Percentiles rank a stretch among this genome's conserved stretches.
These are phyloP conservation scores for Rhaphigaster nebulosa DNA, from an alignment of 2,888 invertebrate species.

Conservation along the genomic window DNA sequence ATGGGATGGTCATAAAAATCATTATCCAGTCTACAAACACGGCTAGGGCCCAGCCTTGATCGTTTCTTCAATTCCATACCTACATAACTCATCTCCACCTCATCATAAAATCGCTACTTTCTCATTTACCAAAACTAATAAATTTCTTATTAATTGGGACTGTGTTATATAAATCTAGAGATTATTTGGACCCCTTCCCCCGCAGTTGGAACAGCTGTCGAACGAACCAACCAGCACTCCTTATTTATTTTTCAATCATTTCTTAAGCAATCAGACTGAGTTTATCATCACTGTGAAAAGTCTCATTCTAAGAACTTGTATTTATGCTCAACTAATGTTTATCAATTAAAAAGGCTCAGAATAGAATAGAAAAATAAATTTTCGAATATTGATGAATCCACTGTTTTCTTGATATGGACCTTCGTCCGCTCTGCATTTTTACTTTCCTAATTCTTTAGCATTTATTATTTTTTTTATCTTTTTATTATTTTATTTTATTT, in stretches of 20 bases:
- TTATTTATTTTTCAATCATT: conserved; percentile 15
- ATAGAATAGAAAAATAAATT: background rate
- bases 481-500: too few species aligned
- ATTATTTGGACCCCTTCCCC: background rate
- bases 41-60: background rate
- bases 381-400: too few species aligned
- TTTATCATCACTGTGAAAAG: background rate
- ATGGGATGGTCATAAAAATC: conserved; percentile 28
- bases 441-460: too few species aligned
- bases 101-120: conserved; percentile 12
- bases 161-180: background rate
- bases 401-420: too few species aligned
- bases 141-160: conserved; percentile 19
- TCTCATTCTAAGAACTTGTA: background rate
- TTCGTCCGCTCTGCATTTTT: too few species aligned
- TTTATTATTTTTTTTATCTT: too few species aligned
- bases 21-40: background rate
- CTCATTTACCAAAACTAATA: conserved; percentile 33
- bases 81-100: background rate
- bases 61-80: conserved; percentile 13
- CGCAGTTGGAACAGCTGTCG: background rate
- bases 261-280: background rate
- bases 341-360: background rate
- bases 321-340: background rate
- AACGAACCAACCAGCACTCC: background rate